Percentiles rank a stretch among this genome's conserved stretches.
These are phyloP conservation scores for Borostomias antarcticus DNA, from an alignment of 2,797 vertebrate genomes.

Conservation along the genomic window DNA sequence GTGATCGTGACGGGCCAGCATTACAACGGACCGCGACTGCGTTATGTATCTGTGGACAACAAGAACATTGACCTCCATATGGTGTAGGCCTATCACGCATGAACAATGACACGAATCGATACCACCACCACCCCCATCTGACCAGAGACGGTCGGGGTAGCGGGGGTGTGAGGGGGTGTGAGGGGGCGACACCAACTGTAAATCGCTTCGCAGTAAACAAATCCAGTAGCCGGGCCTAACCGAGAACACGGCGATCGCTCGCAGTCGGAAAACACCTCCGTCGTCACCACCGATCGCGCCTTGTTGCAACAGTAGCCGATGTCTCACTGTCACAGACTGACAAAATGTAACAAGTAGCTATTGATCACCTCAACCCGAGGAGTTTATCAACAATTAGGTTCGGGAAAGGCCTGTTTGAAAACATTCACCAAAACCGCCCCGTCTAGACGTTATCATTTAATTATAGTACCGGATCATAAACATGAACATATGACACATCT, in stretches of 20 bases:
- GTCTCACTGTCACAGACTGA: background rate
- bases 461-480: background rate
- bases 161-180: too few species aligned
- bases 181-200: background rate
- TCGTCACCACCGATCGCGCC: background rate
- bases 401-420: too few species aligned
- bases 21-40: too few species aligned
- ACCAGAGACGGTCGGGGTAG: too few species aligned
- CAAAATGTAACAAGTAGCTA: background rate
- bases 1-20: too few species aligned
- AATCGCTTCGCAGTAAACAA: background rate
- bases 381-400: background rate
- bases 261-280: background rate
- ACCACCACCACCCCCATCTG: too few species aligned
- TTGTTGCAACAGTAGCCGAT: background rate
- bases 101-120: too few species aligned
- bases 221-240: background rate
- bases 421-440: too few species aligned
- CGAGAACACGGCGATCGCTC: background rate
- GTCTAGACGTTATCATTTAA: background rate
- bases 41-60: background rate
- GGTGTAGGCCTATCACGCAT: background rate
- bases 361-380: background rate
- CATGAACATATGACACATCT: background rate
- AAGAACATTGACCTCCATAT: background rate